Conservation (phyloP, 2,797 vertebrate species). For the Atherinosoma microstoma region DNA sequence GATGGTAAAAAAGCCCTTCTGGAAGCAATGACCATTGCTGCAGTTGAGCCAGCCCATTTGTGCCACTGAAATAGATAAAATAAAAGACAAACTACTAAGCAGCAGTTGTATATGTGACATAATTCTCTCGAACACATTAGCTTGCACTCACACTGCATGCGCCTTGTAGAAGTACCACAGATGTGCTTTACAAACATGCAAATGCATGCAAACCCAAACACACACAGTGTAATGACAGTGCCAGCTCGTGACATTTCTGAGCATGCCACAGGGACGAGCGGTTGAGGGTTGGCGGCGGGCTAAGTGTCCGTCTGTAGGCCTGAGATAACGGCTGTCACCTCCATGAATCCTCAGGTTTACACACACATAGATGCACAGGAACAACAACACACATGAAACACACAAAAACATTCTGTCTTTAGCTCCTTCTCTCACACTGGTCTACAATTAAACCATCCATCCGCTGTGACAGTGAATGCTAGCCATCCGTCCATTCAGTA, state of each 20-base stretch:
- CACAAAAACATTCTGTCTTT: conserved; percentile 31
- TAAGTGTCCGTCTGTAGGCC: conserved; percentile 81
- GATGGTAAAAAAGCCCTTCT: neutral
- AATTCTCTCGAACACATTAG: conserved; percentile 26
- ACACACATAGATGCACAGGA: conserved; percentile 32
- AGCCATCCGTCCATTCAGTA: conserved; percentile 66
- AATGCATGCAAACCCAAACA: conserved; percentile 32
- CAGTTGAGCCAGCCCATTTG: neutral
- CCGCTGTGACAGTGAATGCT: conserved; percentile 64
- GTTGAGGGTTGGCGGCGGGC: conserved; percentile 73
- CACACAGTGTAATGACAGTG: conserved; percentile 32
- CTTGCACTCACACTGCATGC: neutral
- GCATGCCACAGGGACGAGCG: conserved; percentile 75
- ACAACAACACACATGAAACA: conserved; percentile 19
- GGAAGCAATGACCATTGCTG: neutral
- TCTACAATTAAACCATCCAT: conserved; percentile 78
- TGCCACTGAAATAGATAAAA: conserved; percentile 7
- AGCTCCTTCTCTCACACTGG: conserved; percentile 39
- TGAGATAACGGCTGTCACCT: conserved; percentile 81
- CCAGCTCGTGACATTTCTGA: conserved; percentile 80
- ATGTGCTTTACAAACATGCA: conserved; percentile 42
- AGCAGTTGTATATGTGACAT: conserved; percentile 33
- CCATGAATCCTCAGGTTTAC: conserved; percentile 58
- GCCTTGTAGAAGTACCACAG: conserved; percentile 13
- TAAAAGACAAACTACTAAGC: conserved; percentile 11